Base-by-base conservation (phyloP, 2,797 vertebrate species). In the Esox masquinongy region DNA sequence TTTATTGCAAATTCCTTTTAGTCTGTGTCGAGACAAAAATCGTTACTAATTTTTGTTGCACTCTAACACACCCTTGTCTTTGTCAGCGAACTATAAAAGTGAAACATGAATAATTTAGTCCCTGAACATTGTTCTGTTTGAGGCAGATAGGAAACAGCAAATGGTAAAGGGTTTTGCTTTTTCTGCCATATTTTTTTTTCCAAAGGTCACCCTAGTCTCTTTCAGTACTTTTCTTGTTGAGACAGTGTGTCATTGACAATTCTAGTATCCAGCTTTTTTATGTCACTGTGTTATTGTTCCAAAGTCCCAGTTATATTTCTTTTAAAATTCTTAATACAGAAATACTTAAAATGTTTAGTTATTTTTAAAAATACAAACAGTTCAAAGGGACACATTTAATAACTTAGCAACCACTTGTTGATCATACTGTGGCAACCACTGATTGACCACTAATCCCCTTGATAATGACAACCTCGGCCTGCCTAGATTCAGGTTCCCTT, bases 61-160 rank as follows among this genome's bases (percentile, higher is more conserved):
- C 68, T 50, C 43, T 49, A 22, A 66, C 43, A n/a, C 66, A 56
- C 31, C 29, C 26, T 56, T 72, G 29, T 56, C 70, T 72, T 72
- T 56, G 70, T 72, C 70, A 72, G 70, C 50, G 34, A 31, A 34
- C 50, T 16, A 19, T 56, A 19, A 56, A 24, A 49, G 70, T 15
- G 24, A 31, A 19, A 34, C 70, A 72, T 56, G 70, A 72, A 72
- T 72, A 72, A 72, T 72, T 53, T 29, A 72, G 63, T n/a, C 68
- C 22, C 39, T n/a, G 49, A 19, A 17, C 26, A 12, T 36, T 24
- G 49, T 56, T 72, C 53, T 29, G 34, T 72, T 24, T 72, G 17
- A 56, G 49, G 29, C 39, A 72, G 15, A 56, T 50, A 26, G 22
- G 16, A 56, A 26, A 19, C 17, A 53, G 70, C 4, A 2, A 47